Conservation (phyloP, 1,140 invertebrate genomes). For the Temnothorax nylanderi region DNA sequence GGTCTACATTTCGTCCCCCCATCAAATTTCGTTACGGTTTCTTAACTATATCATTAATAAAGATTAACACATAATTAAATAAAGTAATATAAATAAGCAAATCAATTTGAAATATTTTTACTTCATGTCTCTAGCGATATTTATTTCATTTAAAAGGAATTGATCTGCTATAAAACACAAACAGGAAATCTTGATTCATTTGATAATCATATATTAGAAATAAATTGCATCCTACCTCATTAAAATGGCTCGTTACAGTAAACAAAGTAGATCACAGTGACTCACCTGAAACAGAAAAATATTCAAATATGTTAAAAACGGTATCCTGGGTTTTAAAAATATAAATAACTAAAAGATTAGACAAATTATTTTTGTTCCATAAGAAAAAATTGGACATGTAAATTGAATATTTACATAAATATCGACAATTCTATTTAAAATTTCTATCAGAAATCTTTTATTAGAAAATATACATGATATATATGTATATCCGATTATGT, state of each 20-base stretch:
- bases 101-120: too few relatives aligned
- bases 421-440: neutral
- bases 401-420: constrained; percentile 1
- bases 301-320: constrained; percentile 17
- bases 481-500: neutral
- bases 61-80: neutral
- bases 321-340: neutral
- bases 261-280: neutral
- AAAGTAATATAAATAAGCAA: neutral
- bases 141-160: neutral
- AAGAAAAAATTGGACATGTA: neutral
- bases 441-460: neutral
- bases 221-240: neutral
- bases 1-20: neutral
- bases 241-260: neutral
- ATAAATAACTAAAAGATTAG: neutral
- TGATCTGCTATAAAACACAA: neutral
- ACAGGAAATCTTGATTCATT: neutral
- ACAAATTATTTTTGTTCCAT: neutral
- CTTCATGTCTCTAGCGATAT: too few relatives aligned
- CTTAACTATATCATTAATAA: neutral
- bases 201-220: neutral
- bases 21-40: neutral
- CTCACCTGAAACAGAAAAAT: constrained; percentile 43
- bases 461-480: neutral